phyloP scores from a whole-genome alignment of 2,888 invertebrate species.

The Rhamnusium bicolor region DNA sequence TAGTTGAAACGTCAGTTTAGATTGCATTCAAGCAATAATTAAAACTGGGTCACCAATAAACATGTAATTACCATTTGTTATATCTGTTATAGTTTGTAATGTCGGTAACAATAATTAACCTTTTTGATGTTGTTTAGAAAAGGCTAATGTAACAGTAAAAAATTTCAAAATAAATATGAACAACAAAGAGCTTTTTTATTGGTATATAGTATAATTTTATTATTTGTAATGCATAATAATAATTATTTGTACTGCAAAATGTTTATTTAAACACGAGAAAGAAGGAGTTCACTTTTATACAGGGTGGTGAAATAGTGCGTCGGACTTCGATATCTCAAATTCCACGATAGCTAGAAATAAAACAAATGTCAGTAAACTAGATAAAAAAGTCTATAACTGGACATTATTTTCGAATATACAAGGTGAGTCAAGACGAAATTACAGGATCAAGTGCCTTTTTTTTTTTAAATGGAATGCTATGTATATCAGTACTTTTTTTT shows the following conservation, averaged over 20 bases:
- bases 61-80: conserved; percentile 22
- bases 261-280: background rate
- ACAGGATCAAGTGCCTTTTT: no score
- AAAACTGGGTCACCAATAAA: conserved; percentile 18
- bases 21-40: conserved; percentile 17
- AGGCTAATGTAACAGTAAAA: background rate
- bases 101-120: conserved; percentile 12
- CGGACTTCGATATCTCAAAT: no score
- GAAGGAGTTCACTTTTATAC: background rate
- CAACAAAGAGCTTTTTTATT: background rate
- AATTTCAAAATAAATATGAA: conserved; percentile 1
- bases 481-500: no score
- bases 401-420: no score
- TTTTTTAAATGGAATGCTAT: no score
- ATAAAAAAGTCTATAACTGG: no score
- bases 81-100: conserved; percentile 16
- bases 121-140: conserved; percentile 6
- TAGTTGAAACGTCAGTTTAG: background rate
- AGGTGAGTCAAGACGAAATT: no score
- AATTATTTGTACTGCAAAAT: conserved; percentile 1
- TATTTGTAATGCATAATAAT: no score
- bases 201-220: background rate
- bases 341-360: no score
- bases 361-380: no score
- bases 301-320: no score